These are phyloP conservation scores for Euleptes europaea DNA, from an alignment of 2,113 vertebrate genomes.

Conservation along the genomic window DNA sequence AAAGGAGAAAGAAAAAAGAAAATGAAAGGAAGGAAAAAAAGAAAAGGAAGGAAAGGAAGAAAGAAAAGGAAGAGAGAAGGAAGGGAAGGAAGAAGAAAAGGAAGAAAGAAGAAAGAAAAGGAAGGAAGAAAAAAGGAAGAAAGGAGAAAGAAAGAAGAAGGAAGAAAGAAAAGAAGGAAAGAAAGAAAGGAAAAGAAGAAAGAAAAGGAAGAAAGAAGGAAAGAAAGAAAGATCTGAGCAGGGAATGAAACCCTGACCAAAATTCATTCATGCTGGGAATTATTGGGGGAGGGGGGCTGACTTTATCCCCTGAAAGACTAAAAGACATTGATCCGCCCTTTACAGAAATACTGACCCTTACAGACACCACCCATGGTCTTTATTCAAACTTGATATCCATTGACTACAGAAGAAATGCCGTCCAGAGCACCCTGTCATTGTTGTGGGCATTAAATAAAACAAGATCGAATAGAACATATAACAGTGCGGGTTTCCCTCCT, in stretches of 20 bases:
- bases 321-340: background rate
- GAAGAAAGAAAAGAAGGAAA: slow-evolving; percentile 57
- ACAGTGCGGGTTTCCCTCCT: background rate
- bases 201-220: background rate
- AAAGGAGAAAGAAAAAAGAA: too few species aligned
- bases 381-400: background rate
- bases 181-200: fast-evolving
- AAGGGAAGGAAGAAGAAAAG: too few species aligned
- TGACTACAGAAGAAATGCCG: background rate
- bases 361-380: background rate
- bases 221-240: background rate
- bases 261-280: background rate
- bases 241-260: background rate
- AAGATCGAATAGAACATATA: background rate
- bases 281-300: background rate
- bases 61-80: too few species aligned
- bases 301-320: background rate
- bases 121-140: slow-evolving; percentile 67
- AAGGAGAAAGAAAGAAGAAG: slow-evolving; percentile 51
- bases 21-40: too few species aligned
- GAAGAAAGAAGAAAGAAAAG: background rate
- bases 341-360: background rate
- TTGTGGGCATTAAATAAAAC: background rate
- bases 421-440: background rate
- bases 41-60: too few species aligned